Conservation (phyloP, 2,888 invertebrate genomes). For the Drosophila falleni region DNA sequence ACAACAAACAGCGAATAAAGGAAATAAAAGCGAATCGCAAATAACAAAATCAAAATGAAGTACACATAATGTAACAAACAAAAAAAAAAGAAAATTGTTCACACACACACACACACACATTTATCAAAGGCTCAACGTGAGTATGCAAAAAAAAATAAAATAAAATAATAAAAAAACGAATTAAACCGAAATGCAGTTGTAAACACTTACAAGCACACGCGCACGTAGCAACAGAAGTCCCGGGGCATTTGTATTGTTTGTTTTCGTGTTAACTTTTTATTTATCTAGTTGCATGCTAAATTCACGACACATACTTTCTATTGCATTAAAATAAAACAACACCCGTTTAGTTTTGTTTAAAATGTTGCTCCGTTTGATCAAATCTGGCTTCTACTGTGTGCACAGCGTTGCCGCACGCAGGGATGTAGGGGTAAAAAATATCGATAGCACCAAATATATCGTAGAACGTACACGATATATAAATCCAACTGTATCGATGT, state of each 20-base stretch:
- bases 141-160: slow-evolving; percentile 26
- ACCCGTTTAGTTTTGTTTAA: slow-evolving; percentile 25
- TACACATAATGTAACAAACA: slow-evolving; percentile 30
- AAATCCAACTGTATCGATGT: slow-evolving; percentile 29
- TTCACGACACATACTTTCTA: slow-evolving; percentile 31
- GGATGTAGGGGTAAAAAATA: slow-evolving; percentile 54
- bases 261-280: background rate
- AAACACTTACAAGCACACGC: slow-evolving; percentile 52
- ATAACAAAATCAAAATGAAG: slow-evolving; percentile 71
- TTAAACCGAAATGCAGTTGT: slow-evolving; percentile 47
- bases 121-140: slow-evolving; percentile 15
- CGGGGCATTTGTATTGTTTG: slow-evolving; percentile 5
- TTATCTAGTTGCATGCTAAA: slow-evolving; percentile 15
- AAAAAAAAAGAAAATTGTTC: background rate
- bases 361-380: slow-evolving; percentile 49
- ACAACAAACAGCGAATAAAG: slow-evolving; percentile 73
- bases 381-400: slow-evolving; percentile 58
- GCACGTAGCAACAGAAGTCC: slow-evolving; percentile 34
- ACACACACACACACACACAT: background rate
- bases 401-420: slow-evolving; percentile 60
- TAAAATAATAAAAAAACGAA: slow-evolving; percentile 15
- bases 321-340: slow-evolving; percentile 17
- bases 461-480: slow-evolving; percentile 30
- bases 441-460: slow-evolving; percentile 49
- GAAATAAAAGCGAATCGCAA: slow-evolving; percentile 75